phyloP scores from a whole-genome alignment of 1,140 invertebrate genomes.

The Copidosoma floridanum region DNA sequence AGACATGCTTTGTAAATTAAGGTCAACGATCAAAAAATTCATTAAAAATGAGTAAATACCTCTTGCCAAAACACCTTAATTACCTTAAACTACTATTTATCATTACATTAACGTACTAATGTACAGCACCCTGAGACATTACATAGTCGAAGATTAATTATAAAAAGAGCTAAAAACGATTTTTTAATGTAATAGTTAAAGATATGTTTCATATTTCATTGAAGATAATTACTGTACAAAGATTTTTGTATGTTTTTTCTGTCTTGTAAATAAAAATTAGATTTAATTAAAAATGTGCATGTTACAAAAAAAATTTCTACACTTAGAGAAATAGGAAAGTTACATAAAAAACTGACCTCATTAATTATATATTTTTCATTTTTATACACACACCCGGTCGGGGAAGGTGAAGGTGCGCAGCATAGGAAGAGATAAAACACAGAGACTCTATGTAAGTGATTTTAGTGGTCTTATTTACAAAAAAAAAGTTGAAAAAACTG shows the following conservation, averaged over 20 bases:
- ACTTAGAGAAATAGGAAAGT: slow-evolving; percentile 55
- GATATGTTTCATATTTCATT: slow-evolving; percentile 3
- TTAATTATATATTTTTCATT: slow-evolving; percentile 9
- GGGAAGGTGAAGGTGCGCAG: slow-evolving; percentile 21
- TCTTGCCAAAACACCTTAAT: slow-evolving; percentile 3
- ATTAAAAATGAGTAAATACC: too few relatives aligned
- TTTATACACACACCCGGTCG: slow-evolving; percentile 9
- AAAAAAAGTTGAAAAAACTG: background rate
- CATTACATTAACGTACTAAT: background rate
- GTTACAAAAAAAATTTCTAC: too few relatives aligned
- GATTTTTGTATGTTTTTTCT: too few relatives aligned
- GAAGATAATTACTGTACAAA: slow-evolving; percentile 3
- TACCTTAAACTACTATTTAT: background rate
- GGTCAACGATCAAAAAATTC: too few relatives aligned
- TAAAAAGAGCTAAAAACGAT: slow-evolving; percentile 11
- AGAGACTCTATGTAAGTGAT: slow-evolving; percentile 46
- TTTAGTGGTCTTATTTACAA: slow-evolving; percentile 9
- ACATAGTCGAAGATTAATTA: slow-evolving; percentile 11
- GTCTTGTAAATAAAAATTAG: too few relatives aligned
- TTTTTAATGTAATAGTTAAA: background rate
- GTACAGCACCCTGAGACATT: slow-evolving; percentile 8
- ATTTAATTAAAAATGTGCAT: too few relatives aligned
- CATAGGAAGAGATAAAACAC: slow-evolving; percentile 46
- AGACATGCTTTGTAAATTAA: too few relatives aligned
- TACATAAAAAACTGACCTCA: slow-evolving; percentile 57